phyloP scores from a whole-genome alignment of 2,113 vertebrate species.

The Brienomyrus brachyistius region DNA sequence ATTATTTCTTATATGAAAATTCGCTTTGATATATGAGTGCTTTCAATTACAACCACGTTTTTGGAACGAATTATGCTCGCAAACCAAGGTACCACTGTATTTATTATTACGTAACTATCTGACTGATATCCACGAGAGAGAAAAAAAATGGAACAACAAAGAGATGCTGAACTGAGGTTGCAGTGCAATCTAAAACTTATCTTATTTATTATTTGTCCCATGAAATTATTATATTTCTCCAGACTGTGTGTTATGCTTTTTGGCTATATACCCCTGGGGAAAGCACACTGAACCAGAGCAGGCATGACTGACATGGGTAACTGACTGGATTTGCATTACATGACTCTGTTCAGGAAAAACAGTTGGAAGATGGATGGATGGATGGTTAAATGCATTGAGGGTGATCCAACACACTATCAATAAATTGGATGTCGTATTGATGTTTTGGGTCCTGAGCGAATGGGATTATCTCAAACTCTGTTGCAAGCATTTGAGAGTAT shows the following conservation, averaged over 20 bases:
- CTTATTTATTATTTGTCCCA: neutral
- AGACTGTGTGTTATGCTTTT: neutral
- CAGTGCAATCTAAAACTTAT: neutral
- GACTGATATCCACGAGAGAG: neutral
- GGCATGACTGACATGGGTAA: neutral
- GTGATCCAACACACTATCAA: neutral
- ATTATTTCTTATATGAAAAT: too few species aligned
- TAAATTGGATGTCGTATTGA: neutral
- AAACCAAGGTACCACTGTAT: too few species aligned
- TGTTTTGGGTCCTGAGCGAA: neutral
- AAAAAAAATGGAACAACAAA: neutral
- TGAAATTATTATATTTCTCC: conserved; percentile 7
- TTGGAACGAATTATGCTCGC: too few species aligned
- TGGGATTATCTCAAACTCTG: neutral
- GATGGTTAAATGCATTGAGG: neutral
- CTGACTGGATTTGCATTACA: neutral
- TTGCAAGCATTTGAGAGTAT: neutral
- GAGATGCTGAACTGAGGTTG: neutral
- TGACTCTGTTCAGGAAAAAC: neutral
- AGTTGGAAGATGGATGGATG: neutral
- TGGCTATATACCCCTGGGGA: neutral
- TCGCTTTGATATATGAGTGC: too few species aligned
- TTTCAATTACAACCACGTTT: too few species aligned
- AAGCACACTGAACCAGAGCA: neutral
- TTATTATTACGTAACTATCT: neutral